A percentile compares a stretch with the other conserved stretches of the same genome.
Conservation (phyloP, 2,888 invertebrate genomes). For the Phragmatobia fuliginosa region DNA sequence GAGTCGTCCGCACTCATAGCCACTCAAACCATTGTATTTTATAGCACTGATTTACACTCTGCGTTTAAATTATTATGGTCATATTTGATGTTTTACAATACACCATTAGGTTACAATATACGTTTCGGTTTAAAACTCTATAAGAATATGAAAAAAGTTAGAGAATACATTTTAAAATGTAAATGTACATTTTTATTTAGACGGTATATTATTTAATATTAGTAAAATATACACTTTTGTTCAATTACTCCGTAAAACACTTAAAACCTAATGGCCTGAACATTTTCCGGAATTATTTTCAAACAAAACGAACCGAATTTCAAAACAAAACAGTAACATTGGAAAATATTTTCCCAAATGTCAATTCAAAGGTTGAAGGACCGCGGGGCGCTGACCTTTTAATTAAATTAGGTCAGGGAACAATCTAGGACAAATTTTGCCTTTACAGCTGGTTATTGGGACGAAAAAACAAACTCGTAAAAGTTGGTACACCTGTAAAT, state of each 20-base stretch:
- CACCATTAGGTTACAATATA: not conserved
- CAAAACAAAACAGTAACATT: not conserved
- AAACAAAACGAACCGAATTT: not conserved
- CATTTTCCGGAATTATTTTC: not conserved
- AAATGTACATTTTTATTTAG: not conserved
- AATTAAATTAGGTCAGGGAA: constrained; percentile 18
- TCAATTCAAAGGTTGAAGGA: constrained; percentile 27
- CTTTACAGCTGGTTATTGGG: not conserved
- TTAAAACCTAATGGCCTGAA: no score
- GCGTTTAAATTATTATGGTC: constrained; percentile 19
- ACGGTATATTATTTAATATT: no score
- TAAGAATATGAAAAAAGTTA: not conserved
- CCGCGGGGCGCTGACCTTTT: constrained; percentile 28
- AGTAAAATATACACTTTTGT: no score
- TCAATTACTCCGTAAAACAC: no score
- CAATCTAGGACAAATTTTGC: not conserved
- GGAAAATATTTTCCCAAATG: constrained; percentile 8
- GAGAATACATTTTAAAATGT: not conserved
- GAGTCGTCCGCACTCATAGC: constrained; percentile 75
- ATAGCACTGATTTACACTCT: constrained; percentile 24
- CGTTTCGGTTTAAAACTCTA: not conserved
- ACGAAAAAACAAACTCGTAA: not conserved
- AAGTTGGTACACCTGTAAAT: not conserved
- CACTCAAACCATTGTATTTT: constrained; percentile 24
- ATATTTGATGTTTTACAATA: constrained; percentile 13